Conservation (phyloP, 1,140 invertebrate species). For the Saxidomus purpurata region DNA sequence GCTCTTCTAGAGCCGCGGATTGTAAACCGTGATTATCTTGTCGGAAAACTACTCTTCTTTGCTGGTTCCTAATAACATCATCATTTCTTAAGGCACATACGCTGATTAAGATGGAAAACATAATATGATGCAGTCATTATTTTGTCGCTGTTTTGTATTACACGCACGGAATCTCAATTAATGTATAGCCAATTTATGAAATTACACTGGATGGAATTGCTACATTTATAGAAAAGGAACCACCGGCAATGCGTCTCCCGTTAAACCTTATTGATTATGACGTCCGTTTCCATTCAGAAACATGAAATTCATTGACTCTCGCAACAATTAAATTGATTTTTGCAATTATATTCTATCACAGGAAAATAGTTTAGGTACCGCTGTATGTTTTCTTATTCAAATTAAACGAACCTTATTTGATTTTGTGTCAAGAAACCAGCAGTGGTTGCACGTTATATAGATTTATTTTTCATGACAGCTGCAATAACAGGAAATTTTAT, state of each 20-base stretch:
- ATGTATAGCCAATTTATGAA: background rate
- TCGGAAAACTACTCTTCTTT: background rate
- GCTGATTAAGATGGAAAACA: conserved; percentile 3
- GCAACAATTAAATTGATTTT: conserved; percentile 1
- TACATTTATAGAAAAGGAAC: background rate
- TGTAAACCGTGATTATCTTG: background rate
- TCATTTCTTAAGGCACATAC: background rate
- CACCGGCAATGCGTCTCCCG: background rate
- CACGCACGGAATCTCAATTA: conserved; percentile 17
- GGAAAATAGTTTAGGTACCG: background rate
- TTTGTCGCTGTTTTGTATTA: conserved; percentile 9
- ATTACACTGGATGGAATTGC: background rate
- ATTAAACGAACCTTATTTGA: no score
- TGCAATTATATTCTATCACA: background rate
- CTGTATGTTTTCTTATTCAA: background rate
- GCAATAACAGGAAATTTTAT: no score
- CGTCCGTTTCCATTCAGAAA: background rate
- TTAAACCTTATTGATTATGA: conserved; percentile 1
- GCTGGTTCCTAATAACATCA: background rate
- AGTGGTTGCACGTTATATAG: no score
- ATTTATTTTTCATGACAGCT: no score
- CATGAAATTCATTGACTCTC: background rate
- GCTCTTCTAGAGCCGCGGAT: background rate
- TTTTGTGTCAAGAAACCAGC: no score
- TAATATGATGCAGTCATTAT: conserved; percentile 22